Percentiles rank a stretch among this genome's conserved stretches.
These are phyloP conservation scores for Phrynocephalus guinanensis DNA, from an alignment of 2,797 vertebrate genomes.

Conservation along the genomic window DNA sequence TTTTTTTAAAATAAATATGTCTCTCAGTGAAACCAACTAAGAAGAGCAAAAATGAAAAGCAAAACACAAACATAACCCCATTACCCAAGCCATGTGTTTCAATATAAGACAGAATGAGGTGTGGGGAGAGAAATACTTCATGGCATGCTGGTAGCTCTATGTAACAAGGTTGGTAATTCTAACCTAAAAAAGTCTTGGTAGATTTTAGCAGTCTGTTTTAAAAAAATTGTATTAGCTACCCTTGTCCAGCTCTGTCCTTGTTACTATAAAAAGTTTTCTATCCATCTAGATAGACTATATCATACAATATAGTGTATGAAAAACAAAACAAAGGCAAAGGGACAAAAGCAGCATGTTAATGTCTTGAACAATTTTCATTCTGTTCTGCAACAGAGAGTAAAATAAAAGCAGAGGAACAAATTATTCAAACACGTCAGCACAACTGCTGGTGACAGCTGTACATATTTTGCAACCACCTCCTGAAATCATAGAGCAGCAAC, in stretches of 20 bases:
- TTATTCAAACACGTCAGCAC: constrained; percentile 66
- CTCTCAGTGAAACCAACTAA: too few species aligned
- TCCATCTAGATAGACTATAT: not conserved
- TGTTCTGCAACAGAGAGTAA: constrained; percentile 64
- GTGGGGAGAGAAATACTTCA: too few species aligned
- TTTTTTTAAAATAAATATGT: too few species aligned
- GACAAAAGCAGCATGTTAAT: constrained; percentile 39
- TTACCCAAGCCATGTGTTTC: too few species aligned
- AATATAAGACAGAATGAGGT: too few species aligned
- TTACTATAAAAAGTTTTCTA: constrained; percentile 42
- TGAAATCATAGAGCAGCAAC: constrained; percentile 69
- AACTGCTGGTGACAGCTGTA: constrained; percentile 66
- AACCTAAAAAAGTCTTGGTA: too few species aligned
- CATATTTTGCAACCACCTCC: constrained; percentile 69
- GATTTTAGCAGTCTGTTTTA: not conserved
- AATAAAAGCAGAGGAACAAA: constrained; percentile 53
- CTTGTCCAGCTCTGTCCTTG: constrained; percentile 66
- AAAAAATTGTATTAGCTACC: not conserved
- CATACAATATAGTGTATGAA: constrained; percentile 19
- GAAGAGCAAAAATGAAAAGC: too few species aligned
- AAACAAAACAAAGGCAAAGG: constrained; percentile 38
- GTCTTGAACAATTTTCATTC: constrained; percentile 66
- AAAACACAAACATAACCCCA: too few species aligned
- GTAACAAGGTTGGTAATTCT: too few species aligned
- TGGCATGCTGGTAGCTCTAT: too few species aligned